Conservation (phyloP, 2,888 invertebrate species). For the Drosophila sordidula region DNA sequence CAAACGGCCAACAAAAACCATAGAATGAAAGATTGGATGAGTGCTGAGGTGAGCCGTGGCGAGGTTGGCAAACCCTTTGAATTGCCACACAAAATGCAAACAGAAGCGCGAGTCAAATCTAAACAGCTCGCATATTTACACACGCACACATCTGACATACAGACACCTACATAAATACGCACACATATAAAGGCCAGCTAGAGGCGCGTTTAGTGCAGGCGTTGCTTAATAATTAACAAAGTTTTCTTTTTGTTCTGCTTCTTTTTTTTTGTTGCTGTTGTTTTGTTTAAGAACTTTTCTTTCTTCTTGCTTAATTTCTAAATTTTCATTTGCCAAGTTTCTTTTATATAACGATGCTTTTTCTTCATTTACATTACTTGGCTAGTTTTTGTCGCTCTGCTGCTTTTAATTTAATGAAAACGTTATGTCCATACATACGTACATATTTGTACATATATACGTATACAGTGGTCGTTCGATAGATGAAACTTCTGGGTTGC, state of each 20-base stretch:
- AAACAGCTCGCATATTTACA: constrained; percentile 16
- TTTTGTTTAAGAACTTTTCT: constrained; percentile 13
- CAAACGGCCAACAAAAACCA: constrained; percentile 48
- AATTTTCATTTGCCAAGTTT: constrained; percentile 35
- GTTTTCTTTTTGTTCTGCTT: constrained; percentile 11
- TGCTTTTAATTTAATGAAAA: constrained; percentile 64
- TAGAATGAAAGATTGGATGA: constrained; percentile 35
- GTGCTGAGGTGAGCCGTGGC: constrained; percentile 12
- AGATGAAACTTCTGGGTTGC: neutral
- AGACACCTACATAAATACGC: too few relatives aligned
- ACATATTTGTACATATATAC: neutral
- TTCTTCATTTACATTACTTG: neutral
- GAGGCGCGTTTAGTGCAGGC: constrained; percentile 29
- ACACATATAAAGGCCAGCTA: neutral
- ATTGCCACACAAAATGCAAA: constrained; percentile 31
- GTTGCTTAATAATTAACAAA: constrained; percentile 57
- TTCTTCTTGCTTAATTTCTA: constrained; percentile 28
- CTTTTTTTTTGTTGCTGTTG: constrained; percentile 19
- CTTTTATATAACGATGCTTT: neutral
- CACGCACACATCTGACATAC: neutral
- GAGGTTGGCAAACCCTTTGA: constrained; percentile 33
- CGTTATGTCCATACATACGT: neutral
- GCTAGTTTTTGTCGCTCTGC: constrained; percentile 16
- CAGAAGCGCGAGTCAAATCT: constrained; percentile 37
- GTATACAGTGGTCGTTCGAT: neutral